Evolutionary conservation across 2,113 vertebrate species (phyloP).

Genomic region (Rhineura floridana): DNA sequence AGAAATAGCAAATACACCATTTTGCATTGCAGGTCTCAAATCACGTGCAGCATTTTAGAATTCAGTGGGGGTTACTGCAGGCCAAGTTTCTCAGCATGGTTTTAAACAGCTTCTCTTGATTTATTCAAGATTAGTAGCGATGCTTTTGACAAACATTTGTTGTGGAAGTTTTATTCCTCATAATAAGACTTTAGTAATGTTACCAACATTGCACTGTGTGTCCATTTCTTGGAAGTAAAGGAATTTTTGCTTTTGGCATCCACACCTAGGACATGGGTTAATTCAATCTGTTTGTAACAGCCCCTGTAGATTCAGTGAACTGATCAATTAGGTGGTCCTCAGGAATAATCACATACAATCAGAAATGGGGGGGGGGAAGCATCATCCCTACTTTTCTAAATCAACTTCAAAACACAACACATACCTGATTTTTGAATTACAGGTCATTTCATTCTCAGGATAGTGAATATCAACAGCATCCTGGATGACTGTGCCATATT

Average conservation of each 20-base stretch:
- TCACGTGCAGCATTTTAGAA: neutral
- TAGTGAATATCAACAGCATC: slow-evolving; percentile 99
- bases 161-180: neutral
- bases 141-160: neutral
- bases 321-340: too few relatives aligned
- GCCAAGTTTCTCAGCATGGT: neutral
- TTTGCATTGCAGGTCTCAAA: neutral
- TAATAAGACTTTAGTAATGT: neutral
- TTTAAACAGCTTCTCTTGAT: neutral
- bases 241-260: neutral
- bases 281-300: neutral
- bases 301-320: neutral
- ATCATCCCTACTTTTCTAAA: neutral
- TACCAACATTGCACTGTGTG: neutral
- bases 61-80: neutral
- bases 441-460: slow-evolving; percentile 99
- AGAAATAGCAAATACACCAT: neutral
- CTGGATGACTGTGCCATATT: slow-evolving; percentile 98
- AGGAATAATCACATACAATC: neutral
- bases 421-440: slow-evolving; percentile 99
- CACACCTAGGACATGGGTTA: neutral
- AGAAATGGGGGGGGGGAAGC: neutral
- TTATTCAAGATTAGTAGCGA: neutral
- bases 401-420: slow-evolving; percentile 4
- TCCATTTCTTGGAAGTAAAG: neutral